These are phyloP conservation scores for Drosophila serrata DNA, from an alignment of 1,140 invertebrate genomes.

Conservation along the genomic window DNA sequence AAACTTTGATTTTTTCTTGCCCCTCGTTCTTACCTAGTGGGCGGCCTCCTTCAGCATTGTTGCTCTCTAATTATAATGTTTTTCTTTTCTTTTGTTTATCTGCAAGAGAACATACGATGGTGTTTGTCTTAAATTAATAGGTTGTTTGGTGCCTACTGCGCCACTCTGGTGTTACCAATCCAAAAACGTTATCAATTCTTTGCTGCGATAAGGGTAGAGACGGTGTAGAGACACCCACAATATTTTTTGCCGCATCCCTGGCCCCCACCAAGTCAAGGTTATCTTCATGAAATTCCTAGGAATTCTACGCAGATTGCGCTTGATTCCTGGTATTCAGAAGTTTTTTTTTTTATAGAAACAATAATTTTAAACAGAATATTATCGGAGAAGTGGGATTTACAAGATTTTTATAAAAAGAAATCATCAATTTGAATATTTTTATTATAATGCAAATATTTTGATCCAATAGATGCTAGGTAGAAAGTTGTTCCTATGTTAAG, in stretches of 20 bases:
- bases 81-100: constrained; percentile 50
- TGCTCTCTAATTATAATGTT: constrained; percentile 20
- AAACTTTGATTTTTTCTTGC: constrained; percentile 16
- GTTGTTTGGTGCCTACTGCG: constrained; percentile 8
- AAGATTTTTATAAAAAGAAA: no score
- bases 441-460: no score
- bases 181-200: constrained; percentile 58
- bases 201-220: constrained; percentile 35
- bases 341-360: not conserved
- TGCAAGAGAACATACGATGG: constrained; percentile 53
- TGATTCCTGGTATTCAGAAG: not conserved
- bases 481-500: no score
- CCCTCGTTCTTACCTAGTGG: constrained; percentile 9
- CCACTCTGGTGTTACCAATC: constrained; percentile 37
- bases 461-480: no score
- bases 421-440: no score
- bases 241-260: constrained; percentile 9
- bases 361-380: not conserved
- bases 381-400: no score
- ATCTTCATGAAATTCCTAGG: constrained; percentile 14
- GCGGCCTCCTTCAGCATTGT: constrained; percentile 51
- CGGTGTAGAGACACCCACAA: constrained; percentile 12
- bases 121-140: constrained; percentile 68
- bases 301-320: constrained; percentile 3
- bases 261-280: constrained; percentile 26